A percentile compares a stretch with the other conserved stretches of the same genome.
These are phyloP conservation scores for Polymixis flavicincta DNA, from an alignment of 2,888 invertebrate genomes.

Conservation along the genomic window DNA sequence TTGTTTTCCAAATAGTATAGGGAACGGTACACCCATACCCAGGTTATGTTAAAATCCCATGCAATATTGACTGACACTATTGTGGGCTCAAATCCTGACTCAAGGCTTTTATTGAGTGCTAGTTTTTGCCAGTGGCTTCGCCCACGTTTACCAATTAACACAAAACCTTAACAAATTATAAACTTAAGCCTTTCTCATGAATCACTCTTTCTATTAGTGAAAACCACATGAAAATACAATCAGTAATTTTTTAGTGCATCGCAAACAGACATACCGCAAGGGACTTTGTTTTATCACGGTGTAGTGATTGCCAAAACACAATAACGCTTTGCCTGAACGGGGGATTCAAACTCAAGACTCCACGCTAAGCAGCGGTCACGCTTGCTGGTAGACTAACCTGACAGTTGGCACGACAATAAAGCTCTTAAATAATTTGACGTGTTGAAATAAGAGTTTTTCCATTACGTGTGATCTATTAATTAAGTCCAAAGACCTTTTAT, in stretches of 20 bases:
- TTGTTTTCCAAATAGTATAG: conserved; percentile 6
- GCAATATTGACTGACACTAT: not conserved
- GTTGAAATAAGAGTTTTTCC: not conserved
- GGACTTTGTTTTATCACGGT: no score
- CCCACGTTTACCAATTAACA: no score
- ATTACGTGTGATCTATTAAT: not conserved
- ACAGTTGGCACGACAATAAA: not conserved
- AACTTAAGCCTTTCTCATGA: no score
- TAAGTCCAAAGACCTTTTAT: conserved; percentile 7
- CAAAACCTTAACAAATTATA: no score
- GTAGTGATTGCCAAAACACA: not conserved
- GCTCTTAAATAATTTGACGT: not conserved
- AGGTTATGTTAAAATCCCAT: not conserved
- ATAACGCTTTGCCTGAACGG: not conserved
- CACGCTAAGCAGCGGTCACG: no score
- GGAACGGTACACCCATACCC: not conserved
- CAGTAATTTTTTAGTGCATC: no score
- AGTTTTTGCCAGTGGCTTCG: no score
- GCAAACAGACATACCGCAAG: no score
- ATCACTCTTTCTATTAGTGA: no score
- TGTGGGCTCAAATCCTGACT: not conserved
- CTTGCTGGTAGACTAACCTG: not conserved
- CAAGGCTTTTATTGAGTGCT: not conserved
- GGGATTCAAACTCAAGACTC: not conserved
- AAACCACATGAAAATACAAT: no score